A percentile compares a stretch with the other conserved stretches of the same genome.
These are phyloP conservation scores for Mus pahari DNA, from an alignment of 2,113 vertebrate species.

Conservation along the genomic window DNA sequence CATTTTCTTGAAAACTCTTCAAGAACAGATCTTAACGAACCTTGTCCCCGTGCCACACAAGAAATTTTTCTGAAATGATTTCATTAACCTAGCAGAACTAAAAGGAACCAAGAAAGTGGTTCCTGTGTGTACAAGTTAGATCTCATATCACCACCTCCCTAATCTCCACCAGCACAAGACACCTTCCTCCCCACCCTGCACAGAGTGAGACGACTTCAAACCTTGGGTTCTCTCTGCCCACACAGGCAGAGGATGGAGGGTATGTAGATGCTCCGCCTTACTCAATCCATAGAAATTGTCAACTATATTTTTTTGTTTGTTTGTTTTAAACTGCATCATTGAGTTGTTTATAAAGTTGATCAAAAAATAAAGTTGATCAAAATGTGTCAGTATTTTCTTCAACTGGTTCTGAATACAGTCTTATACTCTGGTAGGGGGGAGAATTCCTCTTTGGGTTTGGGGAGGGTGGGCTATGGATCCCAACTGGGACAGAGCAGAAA, in stretches of 20 bases:
- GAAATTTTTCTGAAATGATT: background rate
- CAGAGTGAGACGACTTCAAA: background rate
- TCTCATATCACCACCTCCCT: background rate
- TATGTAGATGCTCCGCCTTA: background rate
- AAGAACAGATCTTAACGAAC: background rate
- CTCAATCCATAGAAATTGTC: background rate
- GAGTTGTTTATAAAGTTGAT: background rate
- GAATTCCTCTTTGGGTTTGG: background rate
- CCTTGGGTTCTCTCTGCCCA: background rate
- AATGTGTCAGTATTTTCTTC: background rate
- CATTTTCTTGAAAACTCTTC: background rate
- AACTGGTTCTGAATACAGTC: background rate
- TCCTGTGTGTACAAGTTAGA: background rate
- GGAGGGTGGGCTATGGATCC: background rate
- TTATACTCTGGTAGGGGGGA: background rate
- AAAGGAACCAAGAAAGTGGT: background rate
- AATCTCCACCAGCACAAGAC: background rate
- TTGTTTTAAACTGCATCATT: background rate
- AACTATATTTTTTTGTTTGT: background rate
- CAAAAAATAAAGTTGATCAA: background rate
- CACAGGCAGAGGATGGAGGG: background rate
- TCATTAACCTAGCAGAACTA: background rate
- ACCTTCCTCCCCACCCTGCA: background rate
- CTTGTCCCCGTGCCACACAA: background rate
- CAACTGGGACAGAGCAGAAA: background rate